phyloP scores from a whole-genome alignment of 2,113 vertebrate species.

The Mellivora capensis region DNA sequence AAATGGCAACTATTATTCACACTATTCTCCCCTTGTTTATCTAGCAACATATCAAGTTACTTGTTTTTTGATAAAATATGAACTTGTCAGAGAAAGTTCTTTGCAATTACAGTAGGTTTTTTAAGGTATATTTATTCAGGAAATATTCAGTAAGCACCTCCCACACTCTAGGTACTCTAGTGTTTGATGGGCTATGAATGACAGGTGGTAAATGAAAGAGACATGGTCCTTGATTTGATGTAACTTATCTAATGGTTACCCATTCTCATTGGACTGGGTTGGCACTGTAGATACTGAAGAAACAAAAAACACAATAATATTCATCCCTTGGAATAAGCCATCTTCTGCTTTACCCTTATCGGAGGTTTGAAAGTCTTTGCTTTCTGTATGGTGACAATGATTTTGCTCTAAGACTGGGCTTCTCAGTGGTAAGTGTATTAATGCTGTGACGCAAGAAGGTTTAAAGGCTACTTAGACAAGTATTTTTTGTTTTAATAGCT shows the following conservation, averaged over 20 bases:
- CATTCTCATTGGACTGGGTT: not conserved
- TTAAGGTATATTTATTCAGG: not conserved
- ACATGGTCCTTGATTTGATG: not conserved
- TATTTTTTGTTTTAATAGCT: not conserved
- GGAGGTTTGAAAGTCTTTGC: not conserved
- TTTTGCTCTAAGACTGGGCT: not conserved
- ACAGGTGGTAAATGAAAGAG: not conserved
- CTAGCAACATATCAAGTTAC: not conserved
- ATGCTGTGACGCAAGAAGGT: not conserved
- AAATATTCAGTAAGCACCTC: not conserved
- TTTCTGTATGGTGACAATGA: not conserved
- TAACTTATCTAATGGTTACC: not conserved
- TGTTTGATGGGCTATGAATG: not conserved
- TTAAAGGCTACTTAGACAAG: not conserved
- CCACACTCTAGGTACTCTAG: too few species aligned
- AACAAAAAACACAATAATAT: not conserved
- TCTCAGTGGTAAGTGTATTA: not conserved
- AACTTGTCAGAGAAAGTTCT: not conserved
- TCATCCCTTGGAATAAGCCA: not conserved
- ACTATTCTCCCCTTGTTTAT: not conserved
- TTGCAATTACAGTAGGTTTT: not conserved
- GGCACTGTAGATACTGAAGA: not conserved
- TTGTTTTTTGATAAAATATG: not conserved
- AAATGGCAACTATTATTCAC: not conserved
- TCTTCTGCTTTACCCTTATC: not conserved